Percentiles rank a stretch among this genome's conserved stretches.
Evolutionary conservation across 2,888 invertebrate species (phyloP).

Genomic region (Rotaria magnacalcarata): DNA sequence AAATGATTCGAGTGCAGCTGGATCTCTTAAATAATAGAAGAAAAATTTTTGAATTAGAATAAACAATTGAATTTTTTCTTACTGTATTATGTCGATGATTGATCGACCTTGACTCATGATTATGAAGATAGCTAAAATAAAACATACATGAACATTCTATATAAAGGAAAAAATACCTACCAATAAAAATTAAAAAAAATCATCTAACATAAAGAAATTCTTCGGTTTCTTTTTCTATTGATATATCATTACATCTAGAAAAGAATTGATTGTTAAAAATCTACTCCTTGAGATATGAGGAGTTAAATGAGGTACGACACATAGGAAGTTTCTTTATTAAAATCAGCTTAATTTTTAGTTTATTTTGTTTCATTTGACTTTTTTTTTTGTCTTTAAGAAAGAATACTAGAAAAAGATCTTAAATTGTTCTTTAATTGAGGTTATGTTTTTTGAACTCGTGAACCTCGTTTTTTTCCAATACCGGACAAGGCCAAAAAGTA

Average conservation of each 20-base stretch:
- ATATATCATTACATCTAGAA: constrained; percentile 8
- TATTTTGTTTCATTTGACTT: background rate
- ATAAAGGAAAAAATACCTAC: background rate
- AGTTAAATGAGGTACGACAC: constrained; percentile 15
- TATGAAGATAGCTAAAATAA: background rate
- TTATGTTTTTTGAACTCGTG: constrained; percentile 22
- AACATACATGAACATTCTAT: background rate
- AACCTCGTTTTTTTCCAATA: constrained; percentile 7
- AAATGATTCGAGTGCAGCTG: constrained; percentile 2
- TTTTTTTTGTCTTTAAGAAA: background rate
- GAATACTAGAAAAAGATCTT: background rate
- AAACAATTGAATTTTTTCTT: background rate
- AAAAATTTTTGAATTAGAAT: background rate
- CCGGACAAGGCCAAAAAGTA: background rate
- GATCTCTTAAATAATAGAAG: background rate
- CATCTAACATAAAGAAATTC: constrained; percentile 5
- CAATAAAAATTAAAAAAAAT: background rate
- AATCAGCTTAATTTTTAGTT: background rate
- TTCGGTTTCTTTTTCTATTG: background rate
- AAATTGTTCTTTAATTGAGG: constrained; percentile 11
- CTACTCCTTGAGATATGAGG: background rate
- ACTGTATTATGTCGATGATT: constrained; percentile 34
- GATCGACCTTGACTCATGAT: constrained; percentile 32
- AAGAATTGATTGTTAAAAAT: background rate
- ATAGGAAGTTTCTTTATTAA: background rate